phyloP scores from a whole-genome alignment of 2,797 vertebrate species.

The Limosa lapponica region DNA sequence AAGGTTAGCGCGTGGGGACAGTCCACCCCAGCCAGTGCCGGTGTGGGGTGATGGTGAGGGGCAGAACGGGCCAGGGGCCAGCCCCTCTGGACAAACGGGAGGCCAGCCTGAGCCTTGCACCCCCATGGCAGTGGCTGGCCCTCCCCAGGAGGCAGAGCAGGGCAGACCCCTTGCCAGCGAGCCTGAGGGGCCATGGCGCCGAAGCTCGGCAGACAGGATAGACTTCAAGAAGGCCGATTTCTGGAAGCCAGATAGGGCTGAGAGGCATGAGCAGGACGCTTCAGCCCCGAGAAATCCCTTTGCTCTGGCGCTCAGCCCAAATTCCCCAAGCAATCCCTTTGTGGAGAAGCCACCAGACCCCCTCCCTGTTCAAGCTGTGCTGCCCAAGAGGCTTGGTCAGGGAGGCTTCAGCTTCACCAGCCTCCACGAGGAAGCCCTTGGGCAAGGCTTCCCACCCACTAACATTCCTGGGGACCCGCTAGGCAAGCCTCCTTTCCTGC shows the following conservation, averaged over 20 bases:
- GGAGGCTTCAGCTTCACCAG: constrained; percentile 31
- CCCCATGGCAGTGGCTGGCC: not conserved
- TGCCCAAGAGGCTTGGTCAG: constrained; percentile 28
- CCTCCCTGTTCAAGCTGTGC: not conserved
- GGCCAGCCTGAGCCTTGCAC: not conserved
- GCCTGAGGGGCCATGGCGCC: not conserved
- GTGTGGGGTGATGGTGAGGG: not conserved
- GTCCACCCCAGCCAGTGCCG: not conserved
- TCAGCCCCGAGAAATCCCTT: constrained; percentile 63
- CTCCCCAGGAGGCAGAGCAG: not conserved
- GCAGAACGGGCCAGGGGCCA: rapidly evolving
- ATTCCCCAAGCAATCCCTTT: constrained; percentile 68
- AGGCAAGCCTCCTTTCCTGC: constrained; percentile 55
- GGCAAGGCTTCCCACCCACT: constrained; percentile 62
- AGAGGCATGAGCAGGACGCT: not conserved
- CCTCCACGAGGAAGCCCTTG: not conserved
- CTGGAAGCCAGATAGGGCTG: constrained; percentile 39
- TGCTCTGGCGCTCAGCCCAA: not conserved
- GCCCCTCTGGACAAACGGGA: not conserved
- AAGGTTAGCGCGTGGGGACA: not conserved
- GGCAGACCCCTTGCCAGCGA: not conserved
- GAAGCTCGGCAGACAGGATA: not conserved
- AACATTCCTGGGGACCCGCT: constrained; percentile 49
- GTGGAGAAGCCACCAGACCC: not conserved
- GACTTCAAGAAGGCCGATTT: constrained; percentile 71